Base-by-base conservation (phyloP, 37 sponge, comb jelly and placozoan species). In the Crambe crambe region DNA sequence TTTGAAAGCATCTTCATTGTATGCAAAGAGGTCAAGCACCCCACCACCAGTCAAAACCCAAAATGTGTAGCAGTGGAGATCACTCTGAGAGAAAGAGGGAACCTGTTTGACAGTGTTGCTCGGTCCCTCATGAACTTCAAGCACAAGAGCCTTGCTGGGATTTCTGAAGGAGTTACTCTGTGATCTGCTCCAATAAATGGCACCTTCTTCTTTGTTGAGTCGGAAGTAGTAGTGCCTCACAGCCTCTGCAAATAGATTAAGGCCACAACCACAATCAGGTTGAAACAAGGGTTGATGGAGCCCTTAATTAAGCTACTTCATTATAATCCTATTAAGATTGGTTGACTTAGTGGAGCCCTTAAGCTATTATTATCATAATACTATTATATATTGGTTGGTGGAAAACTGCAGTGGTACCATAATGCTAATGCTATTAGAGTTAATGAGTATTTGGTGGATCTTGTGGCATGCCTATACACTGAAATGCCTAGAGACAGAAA, bases 21-120 rank as follows among this genome's bases (percentile, higher is more conserved):
- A 89, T 0, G 87, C 87, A 10, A 93, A 22, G 27, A 93, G 63
- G 42, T 93, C 87, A n/a, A 93, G 42, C 15, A 85, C 75, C 4
- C 78, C 78, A 17, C 25, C 36, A 17, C 70, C 81, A 21, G 82
- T 71, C 42, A 36, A 29, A 5, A 93, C 71, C 67, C 81, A 83
- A 68, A 93, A 93, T 30, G 75, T 69, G 58, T 90, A 70, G 42
- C 73, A 39, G 72, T 93, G 84, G 1, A 83, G 64, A 29, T 76
- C 78, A 8, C n/a, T 37, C 15, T 90, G 90, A 1, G 90, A 78
- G 72, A 74, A 93, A 56, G 61, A 78, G 0, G 80, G 67, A 26
- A 63, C 43, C 2, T 43, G n/a, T 37, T 54, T 80, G 6, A 93
- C 83, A 3, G 73, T 47, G 1, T 77, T n/a, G 44, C 86, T 84